phyloP scores from a whole-genome alignment of 2,113 vertebrate species.

The Microcebus ravelobensis region DNA sequence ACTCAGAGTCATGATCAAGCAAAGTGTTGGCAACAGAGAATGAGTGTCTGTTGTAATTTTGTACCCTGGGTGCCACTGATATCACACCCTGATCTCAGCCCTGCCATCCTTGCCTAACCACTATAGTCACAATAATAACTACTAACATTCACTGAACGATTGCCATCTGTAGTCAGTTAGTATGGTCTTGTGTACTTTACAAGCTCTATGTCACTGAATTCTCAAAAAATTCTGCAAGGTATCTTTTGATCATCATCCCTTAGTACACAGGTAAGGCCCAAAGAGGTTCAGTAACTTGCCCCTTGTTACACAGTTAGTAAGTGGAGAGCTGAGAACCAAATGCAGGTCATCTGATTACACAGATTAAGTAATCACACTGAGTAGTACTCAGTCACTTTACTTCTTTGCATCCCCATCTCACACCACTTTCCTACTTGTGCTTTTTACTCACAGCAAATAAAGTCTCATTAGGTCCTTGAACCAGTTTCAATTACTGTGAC shows the following conservation, averaged over 20 bases:
- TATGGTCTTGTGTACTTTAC: not conserved
- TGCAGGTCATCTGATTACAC: not conserved
- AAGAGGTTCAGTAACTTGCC: not conserved
- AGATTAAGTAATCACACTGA: not conserved
- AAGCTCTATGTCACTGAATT: not conserved
- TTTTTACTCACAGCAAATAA: not conserved
- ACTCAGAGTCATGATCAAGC: not conserved
- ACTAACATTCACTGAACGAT: not conserved
- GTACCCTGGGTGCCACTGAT: not conserved
- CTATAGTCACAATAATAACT: not conserved
- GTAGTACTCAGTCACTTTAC: not conserved
- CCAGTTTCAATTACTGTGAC: not conserved
- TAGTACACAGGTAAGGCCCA: not conserved
- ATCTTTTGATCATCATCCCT: not conserved
- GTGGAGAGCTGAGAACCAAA: not conserved
- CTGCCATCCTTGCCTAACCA: not conserved
- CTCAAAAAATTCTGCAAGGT: not conserved
- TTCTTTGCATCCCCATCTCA: not conserved
- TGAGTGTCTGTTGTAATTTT: not conserved
- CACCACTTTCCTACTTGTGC: not conserved
- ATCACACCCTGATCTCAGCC: not conserved
- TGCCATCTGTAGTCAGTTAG: not conserved
- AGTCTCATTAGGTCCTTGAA: not conserved
- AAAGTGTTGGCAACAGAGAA: not conserved
- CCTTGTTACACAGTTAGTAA: not conserved